Evolutionary conservation across 1,140 invertebrate species (phyloP).

Genomic region (Oryctes rhinoceros): DNA sequence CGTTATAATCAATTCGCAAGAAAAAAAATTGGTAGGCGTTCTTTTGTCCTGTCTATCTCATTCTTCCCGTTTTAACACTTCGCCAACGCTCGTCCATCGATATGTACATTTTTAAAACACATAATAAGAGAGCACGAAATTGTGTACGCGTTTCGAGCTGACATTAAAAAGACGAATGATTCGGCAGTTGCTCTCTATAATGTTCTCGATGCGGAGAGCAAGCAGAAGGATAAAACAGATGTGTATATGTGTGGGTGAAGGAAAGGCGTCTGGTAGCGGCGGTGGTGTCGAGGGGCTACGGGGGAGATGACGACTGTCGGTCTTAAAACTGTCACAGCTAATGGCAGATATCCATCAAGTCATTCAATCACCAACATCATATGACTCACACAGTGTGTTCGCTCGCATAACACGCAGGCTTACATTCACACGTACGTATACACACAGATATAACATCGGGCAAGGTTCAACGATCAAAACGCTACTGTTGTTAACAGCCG

Average conservation of each 20-base stretch:
- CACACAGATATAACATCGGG: conserved; percentile 19
- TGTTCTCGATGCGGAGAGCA: conserved; percentile 39
- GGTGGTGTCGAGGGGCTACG: conserved; percentile 9
- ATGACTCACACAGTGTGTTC: conserved; percentile 52
- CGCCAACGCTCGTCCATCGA: background rate
- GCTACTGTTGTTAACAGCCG: conserved; percentile 33
- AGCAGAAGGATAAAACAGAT: conserved; percentile 46
- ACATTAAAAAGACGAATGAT: conserved; percentile 52
- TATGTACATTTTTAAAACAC: conserved; percentile 1
- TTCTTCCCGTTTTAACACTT: background rate
- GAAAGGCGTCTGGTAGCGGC: conserved; percentile 40
- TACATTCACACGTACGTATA: background rate
- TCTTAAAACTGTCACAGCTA: conserved; percentile 61
- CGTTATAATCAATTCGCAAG: background rate
- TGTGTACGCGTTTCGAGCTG: conserved; percentile 24
- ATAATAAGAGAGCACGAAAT: background rate
- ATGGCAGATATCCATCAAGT: conserved; percentile 61
- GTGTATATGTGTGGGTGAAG: conserved; percentile 48
- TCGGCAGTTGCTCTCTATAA: conserved; percentile 50
- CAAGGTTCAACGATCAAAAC: conserved; percentile 48
- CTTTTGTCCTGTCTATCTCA: background rate
- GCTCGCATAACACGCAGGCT: background rate
- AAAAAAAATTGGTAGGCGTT: background rate
- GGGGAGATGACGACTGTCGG: conserved; percentile 48
- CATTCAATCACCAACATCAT: conserved; percentile 60